Conservation (phyloP, 2,888 invertebrate species). For the Syritta pipiens region DNA sequence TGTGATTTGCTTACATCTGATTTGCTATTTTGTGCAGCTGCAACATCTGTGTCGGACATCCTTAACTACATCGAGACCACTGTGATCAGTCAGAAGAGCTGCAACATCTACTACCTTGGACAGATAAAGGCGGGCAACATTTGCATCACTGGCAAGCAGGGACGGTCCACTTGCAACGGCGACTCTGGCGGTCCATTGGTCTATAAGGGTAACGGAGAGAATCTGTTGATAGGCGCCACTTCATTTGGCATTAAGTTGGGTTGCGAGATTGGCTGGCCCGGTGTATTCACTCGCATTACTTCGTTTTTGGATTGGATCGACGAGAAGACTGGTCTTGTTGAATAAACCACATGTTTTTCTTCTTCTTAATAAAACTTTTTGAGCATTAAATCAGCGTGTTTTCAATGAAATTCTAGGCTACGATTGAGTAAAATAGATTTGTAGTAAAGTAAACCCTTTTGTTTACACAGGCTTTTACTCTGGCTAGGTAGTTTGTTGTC, state of each 20-base stretch:
- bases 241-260: constrained; percentile 76
- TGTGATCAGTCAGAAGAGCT: constrained; percentile 69
- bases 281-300: constrained; percentile 76
- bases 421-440: no score
- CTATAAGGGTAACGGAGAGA: constrained; percentile 62
- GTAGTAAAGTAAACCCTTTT: no score
- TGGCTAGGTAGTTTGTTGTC: no score
- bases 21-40: neutral
- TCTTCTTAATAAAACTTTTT: no score
- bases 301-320: constrained; percentile 76
- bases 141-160: constrained; percentile 77
- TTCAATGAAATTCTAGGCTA: no score
- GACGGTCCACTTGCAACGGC: constrained; percentile 76
- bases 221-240: constrained; percentile 74
- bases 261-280: constrained; percentile 76
- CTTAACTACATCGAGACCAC: constrained; percentile 72
- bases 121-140: constrained; percentile 71
- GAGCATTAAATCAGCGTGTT: no score
- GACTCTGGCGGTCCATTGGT: constrained; percentile 78
- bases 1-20: neutral
- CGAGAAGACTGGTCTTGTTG: constrained; percentile 31
- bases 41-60: constrained; percentile 67
- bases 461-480: no score
- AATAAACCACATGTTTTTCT: neutral
- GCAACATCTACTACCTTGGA: constrained; percentile 70